These are phyloP conservation scores for Caenorhabditis afra DNA, from an alignment of 2,888 invertebrate species.

Conservation along the genomic window DNA sequence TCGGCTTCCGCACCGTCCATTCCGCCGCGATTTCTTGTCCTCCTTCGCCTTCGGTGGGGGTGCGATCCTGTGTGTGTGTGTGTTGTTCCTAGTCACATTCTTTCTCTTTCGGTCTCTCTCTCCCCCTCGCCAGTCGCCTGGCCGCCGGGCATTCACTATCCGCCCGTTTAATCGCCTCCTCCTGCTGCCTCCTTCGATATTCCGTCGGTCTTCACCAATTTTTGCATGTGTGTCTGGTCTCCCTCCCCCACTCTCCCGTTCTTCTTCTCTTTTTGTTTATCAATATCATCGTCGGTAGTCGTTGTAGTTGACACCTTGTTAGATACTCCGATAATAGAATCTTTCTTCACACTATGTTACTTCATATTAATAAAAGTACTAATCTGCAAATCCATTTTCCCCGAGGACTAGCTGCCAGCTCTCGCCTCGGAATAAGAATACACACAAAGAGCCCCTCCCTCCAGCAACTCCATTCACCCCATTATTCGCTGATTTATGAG, in stretches of 20 bases:
- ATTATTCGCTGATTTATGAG: conserved; percentile 55
- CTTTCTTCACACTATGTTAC: not conserved
- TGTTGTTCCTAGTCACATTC: conserved; percentile 56
- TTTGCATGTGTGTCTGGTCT: conserved; percentile 24
- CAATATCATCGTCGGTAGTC: not conserved
- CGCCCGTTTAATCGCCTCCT: conserved; percentile 53
- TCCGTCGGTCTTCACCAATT: conserved; percentile 15
- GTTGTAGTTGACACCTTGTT: not conserved
- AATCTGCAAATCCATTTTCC: conserved; percentile 18
- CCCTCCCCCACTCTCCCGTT: conserved; percentile 3
- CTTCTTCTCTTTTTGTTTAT: conserved; percentile 18
- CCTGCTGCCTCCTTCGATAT: conserved; percentile 20
- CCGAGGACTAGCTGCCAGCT: too few relatives aligned
- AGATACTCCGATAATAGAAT: too few relatives aligned
- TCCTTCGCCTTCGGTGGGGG: too few relatives aligned
- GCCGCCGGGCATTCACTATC: conserved; percentile 44
- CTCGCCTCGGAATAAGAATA: conserved; percentile 22
- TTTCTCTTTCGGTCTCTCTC: conserved; percentile 10
- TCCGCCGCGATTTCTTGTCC: conserved; percentile 24
- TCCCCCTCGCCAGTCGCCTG: conserved; percentile 24
- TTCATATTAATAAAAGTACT: conserved; percentile 13
- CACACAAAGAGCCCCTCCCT: conserved; percentile 30
- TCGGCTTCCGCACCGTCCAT: conserved; percentile 35
- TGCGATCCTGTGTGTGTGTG: conserved; percentile 3
- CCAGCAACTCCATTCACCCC: conserved; percentile 29